Conservation (phyloP, 1,140 invertebrate species). For the Scaptomyza montana region DNA sequence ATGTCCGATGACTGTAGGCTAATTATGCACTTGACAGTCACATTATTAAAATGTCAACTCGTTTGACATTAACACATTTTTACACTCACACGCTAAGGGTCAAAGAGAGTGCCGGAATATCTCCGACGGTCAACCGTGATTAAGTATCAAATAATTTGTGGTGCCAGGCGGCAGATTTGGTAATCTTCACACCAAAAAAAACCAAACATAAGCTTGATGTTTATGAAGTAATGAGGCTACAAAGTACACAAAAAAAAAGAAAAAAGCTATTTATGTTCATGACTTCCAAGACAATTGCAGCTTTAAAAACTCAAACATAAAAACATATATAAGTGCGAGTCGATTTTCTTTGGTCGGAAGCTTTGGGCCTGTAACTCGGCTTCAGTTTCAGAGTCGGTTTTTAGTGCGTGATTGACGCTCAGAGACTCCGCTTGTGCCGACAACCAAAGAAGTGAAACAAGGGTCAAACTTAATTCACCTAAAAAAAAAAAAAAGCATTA, state of each 20-base stretch:
- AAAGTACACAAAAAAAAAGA: slow-evolving; percentile 45
- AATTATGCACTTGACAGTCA: slow-evolving; percentile 54
- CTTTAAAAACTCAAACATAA: slow-evolving; percentile 31
- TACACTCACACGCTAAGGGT: neutral
- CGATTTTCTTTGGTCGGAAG: slow-evolving; percentile 28
- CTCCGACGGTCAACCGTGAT: slow-evolving; percentile 33
- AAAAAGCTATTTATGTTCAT: slow-evolving; percentile 20
- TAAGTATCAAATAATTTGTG: slow-evolving; percentile 62
- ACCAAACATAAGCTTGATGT: slow-evolving; percentile 44
- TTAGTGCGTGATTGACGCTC: slow-evolving; percentile 76
- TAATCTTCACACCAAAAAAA: slow-evolving; percentile 54
- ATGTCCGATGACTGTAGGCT: slow-evolving; percentile 19
- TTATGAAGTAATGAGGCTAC: slow-evolving; percentile 69
- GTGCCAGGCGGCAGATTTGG: slow-evolving; percentile 45
- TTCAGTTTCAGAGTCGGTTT: slow-evolving; percentile 29
- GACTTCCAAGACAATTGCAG: slow-evolving; percentile 36
- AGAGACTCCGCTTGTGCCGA: slow-evolving; percentile 60
- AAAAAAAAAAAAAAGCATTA: slow-evolving; percentile 4
- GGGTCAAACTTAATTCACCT: neutral
- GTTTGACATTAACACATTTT: slow-evolving; percentile 17
- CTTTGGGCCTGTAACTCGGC: slow-evolving; percentile 21
- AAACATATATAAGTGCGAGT: neutral
- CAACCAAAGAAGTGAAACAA: slow-evolving; percentile 22
- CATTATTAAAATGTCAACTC: slow-evolving; percentile 25
- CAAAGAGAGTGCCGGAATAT: slow-evolving; percentile 3